A percentile compares a stretch with the other conserved stretches of the same genome.
Conservation (phyloP, 1,140 invertebrate species). For the Solenopsis invicta region DNA sequence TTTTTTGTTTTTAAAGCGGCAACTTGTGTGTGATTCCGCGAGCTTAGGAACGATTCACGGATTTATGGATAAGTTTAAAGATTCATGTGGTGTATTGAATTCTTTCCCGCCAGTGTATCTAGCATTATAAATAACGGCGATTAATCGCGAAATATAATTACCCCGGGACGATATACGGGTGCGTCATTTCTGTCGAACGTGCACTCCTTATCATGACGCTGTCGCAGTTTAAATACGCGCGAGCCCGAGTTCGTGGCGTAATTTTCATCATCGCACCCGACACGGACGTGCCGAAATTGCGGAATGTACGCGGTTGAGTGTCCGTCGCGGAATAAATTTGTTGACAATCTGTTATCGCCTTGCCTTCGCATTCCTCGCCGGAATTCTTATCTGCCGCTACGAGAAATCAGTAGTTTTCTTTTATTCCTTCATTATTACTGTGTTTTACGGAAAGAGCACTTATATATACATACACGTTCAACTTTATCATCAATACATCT, state of each 20-base stretch:
- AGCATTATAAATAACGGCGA: conserved; percentile 26
- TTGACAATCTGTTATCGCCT: conserved; percentile 66
- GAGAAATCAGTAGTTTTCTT: conserved; percentile 1
- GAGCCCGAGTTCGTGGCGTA: conserved; percentile 18
- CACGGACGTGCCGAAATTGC: conserved; percentile 33
- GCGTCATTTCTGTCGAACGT: conserved; percentile 35
- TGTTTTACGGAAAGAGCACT: no score
- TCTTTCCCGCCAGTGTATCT: neutral
- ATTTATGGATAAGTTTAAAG: neutral
- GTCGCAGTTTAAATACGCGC: conserved; percentile 28
- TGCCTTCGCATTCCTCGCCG: conserved; percentile 32
- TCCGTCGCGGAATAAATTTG: conserved; percentile 63
- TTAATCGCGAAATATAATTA: conserved; percentile 33
- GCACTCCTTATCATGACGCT: conserved; percentile 42
- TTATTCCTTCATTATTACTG: neutral
- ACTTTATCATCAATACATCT: neutral
- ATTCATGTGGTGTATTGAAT: neutral
- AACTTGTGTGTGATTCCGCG: neutral
- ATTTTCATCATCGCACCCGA: conserved; percentile 41
- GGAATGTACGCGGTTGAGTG: conserved; percentile 29
- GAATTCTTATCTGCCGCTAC: conserved; percentile 34
- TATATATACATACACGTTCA: neutral
- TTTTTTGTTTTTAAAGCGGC: no score
- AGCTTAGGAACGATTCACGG: neutral
- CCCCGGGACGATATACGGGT: conserved; percentile 3